phyloP scores from a whole-genome alignment of 2,113 vertebrate species.

The Taurulus bubalis region DNA sequence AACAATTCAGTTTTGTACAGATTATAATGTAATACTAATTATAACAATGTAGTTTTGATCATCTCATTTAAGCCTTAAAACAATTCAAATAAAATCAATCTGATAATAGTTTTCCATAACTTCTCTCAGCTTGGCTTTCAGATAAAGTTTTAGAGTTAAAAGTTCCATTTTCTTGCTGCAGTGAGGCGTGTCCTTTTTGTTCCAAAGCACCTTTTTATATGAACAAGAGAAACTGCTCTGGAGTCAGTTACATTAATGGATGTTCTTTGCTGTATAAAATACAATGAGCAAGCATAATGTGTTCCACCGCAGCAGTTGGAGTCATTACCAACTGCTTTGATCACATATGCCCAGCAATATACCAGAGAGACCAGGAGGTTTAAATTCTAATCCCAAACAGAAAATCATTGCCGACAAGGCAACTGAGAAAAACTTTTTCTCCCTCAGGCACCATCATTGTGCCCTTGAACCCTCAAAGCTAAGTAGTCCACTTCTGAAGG shows the following conservation, averaged over 20 bases:
- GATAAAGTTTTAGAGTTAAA: too few relatives aligned
- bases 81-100: not conserved
- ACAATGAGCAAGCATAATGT: constrained; percentile 4
- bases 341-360: constrained; percentile 5
- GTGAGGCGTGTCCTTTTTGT: not conserved
- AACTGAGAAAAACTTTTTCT: not conserved
- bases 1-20: not conserved
- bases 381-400: constrained; percentile 2
- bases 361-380: not conserved
- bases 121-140: not conserved
- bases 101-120: not conserved
- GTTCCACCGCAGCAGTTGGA: not conserved
- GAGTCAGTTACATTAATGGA: constrained; percentile 2
- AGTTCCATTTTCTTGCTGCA: not conserved
- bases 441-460: not conserved
- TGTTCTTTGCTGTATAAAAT: constrained; percentile 13
- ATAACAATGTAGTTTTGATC: too few relatives aligned
- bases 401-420: not conserved
- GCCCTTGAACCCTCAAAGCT: constrained; percentile 14
- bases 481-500: not conserved
- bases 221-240: constrained; percentile 1
- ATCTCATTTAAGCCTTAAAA: not conserved
- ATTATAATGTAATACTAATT: not conserved
- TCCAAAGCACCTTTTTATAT: not conserved
- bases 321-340: constrained; percentile 8